These are phyloP conservation scores for Halcyon badia DNA, from an alignment of 2,797 vertebrate species.

Conservation along the genomic window DNA sequence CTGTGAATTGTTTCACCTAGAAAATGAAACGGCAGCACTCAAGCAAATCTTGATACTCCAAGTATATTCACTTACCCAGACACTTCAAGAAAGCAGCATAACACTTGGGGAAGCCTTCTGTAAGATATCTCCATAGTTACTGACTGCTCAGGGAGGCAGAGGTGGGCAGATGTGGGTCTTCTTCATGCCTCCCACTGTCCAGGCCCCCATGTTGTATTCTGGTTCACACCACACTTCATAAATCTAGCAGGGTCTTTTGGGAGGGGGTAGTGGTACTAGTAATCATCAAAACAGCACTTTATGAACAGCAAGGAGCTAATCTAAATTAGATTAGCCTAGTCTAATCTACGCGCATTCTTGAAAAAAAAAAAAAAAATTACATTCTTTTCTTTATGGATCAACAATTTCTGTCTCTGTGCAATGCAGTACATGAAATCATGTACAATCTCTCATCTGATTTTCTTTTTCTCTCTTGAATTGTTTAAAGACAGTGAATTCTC, in stretches of 20 bases:
- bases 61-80: no score
- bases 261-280: background rate
- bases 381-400: background rate
- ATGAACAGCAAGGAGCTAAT: background rate
- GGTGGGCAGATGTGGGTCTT: background rate
- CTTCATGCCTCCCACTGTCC: background rate
- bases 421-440: background rate
- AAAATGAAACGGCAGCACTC: background rate
- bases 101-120: background rate
- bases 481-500: constrained; percentile 23
- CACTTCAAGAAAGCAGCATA: background rate
- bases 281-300: background rate
- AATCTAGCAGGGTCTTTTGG: background rate
- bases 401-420: background rate
- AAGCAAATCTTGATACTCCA: background rate
- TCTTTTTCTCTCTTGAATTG: background rate
- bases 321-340: background rate
- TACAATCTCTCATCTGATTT: background rate
- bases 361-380: background rate
- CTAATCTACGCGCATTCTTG: background rate
- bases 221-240: background rate
- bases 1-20: background rate
- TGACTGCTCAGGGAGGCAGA: background rate
- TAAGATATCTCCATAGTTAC: background rate
- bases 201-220: rapidly evolving